Evolutionary conservation across 2,113 vertebrate genomes (phyloP), one percentile per base, ranked within the genome.

Genomic region (Python bivittatus): DNA sequence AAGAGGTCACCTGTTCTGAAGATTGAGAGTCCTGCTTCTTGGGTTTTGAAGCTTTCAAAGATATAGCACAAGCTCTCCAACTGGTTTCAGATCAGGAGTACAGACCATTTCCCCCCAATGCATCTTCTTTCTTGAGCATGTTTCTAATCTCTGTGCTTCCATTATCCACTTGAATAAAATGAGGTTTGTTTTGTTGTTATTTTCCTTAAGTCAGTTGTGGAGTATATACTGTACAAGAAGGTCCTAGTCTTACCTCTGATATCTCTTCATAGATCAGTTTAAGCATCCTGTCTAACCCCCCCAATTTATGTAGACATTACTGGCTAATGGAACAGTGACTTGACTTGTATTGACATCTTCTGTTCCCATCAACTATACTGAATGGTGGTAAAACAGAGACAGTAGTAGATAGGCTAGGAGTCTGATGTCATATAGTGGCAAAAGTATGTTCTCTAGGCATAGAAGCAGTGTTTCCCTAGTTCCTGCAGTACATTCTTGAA

Each of bases 401-500:
- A n/a, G 12, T n/a, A n/a, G 7, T n/a, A 68, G 29, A n/a, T 68
- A 68, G 29, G 15, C 29, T 12, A 68, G 3, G 29, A 68, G 29
- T 68, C 61, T n/a, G 29, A 68, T 68, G 29, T 68, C 13, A 12
- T 29, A n/a, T 68, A n/a, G 12, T 15, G 61, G 29, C 61, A n/a
- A 68, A 68, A n/a, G 12, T n/a, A 1, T 68, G 13, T 17, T 29
- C 3, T 90, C 13, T 57, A 84, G 42, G 33, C 13, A 29, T 57
- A 13, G 93, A 38, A 93, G 57, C 44, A 92, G 15, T 23, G 53
- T 38, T 54, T 86, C 0, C 0, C 57, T 93, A 38, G 89, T 64
- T 88, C 93, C 94, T 95, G 84, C 29, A 86, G 91, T 95, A 91
- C 91, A 91, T 48, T 93, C 90, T 56, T 85, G 95, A 95, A 95